phyloP scores from a whole-genome alignment of 2,888 invertebrate species.

The Hirtodrosophila alboralis region DNA sequence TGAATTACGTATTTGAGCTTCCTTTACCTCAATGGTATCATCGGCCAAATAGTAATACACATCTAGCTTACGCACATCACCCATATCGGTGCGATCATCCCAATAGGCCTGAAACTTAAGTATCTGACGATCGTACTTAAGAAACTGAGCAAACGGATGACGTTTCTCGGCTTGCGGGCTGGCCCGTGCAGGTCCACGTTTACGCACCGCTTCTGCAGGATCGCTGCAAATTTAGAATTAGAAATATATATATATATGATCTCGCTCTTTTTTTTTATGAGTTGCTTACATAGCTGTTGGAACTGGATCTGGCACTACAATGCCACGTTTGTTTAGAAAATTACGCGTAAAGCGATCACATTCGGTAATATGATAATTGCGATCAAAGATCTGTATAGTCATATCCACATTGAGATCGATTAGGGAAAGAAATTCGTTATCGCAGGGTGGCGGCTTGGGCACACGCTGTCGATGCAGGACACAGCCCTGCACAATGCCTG shows the following conservation, averaged over 20 bases:
- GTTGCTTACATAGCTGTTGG: conserved; percentile 83
- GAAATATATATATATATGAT: conserved; percentile 17
- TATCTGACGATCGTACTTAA: conserved; percentile 91
- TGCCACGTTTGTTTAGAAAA: conserved; percentile 93
- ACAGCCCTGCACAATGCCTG: conserved; percentile 93
- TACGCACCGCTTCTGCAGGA: conserved; percentile 83
- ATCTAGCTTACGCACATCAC: conserved; percentile 91
- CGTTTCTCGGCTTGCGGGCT: conserved; percentile 83
- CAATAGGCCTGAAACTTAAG: conserved; percentile 94
- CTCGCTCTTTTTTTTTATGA: too few relatives aligned
- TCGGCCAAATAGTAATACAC: conserved; percentile 94
- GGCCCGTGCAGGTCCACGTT: conserved; percentile 50
- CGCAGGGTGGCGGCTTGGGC: conserved; percentile 89
- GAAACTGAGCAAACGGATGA: conserved; percentile 90
- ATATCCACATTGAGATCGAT: conserved; percentile 94
- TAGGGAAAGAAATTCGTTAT: conserved; percentile 91
- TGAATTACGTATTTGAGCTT: conserved; percentile 88
- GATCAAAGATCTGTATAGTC: conserved; percentile 92
- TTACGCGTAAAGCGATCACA: conserved; percentile 94
- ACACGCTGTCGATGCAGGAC: conserved; percentile 93
- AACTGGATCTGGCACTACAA: conserved; percentile 91
- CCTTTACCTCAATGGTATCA: conserved; percentile 94
- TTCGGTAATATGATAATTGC: conserved; percentile 91
- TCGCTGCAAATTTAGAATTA: conserved; percentile 70
- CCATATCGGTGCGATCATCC: conserved; percentile 93